Conservation (phyloP, 2,113 vertebrate genomes). For the Suricata suricatta region DNA sequence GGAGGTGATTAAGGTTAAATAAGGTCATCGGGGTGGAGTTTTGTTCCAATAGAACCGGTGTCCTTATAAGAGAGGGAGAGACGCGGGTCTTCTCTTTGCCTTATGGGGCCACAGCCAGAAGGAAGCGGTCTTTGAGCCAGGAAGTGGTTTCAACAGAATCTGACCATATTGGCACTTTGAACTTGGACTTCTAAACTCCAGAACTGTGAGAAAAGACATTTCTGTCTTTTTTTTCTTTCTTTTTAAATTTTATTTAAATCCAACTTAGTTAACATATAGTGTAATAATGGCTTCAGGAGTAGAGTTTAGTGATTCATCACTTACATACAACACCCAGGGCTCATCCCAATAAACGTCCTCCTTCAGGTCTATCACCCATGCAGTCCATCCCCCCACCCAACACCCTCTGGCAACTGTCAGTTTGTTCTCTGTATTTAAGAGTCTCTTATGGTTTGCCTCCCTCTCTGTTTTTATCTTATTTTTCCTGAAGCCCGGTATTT, state of each 20-base stretch:
- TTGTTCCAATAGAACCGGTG: not conserved
- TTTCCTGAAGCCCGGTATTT: not conserved
- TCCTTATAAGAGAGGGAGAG: not conserved
- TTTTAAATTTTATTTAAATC: too few relatives aligned
- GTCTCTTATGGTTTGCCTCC: too few relatives aligned
- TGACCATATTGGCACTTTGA: not conserved
- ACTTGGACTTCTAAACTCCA: not conserved
- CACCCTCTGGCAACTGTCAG: too few relatives aligned
- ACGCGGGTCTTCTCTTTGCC: rapidly evolving
- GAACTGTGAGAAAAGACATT: not conserved
- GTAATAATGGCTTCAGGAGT: too few relatives aligned
- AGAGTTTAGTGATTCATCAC: too few relatives aligned
- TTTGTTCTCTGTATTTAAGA: too few relatives aligned
- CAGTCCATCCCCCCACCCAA: too few relatives aligned
- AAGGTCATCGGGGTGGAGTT: not conserved
- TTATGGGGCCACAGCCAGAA: not conserved
- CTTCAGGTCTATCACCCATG: too few relatives aligned
- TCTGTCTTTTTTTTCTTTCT: not conserved
- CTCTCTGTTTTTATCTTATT: too few relatives aligned
- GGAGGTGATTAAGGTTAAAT: not conserved
- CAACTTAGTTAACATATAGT: too few relatives aligned
- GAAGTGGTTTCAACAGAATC: not conserved
- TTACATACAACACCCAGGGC: too few relatives aligned
- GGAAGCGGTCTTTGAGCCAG: not conserved
- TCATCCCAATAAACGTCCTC: too few relatives aligned